Percentiles rank a stretch among this genome's conserved stretches.
phyloP scores from a whole-genome alignment of 2,888 invertebrate genomes.

The Chaetogeoica ovagalla region DNA sequence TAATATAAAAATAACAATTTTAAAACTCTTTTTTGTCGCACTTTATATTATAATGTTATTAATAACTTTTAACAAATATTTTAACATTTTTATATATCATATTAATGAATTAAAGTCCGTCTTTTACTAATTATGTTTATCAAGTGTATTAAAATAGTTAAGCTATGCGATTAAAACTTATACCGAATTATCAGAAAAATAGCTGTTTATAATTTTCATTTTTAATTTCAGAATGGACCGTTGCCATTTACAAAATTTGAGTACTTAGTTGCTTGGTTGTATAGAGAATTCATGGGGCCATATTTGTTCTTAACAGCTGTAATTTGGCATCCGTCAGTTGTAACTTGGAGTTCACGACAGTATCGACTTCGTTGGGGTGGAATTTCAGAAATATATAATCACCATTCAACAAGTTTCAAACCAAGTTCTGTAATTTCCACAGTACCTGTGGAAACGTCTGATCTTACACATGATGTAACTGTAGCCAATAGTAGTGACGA shows the following conservation, averaged over 20 bases:
- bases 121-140: background rate
- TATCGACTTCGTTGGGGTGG: slow-evolving; percentile 96
- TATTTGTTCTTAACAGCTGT: slow-evolving; percentile 81
- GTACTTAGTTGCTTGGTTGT: slow-evolving; percentile 91
- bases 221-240: slow-evolving; percentile 75
- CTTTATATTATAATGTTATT: too few relatives aligned
- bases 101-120: too few relatives aligned
- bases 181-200: too few relatives aligned
- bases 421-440: slow-evolving; percentile 21
- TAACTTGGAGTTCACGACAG: slow-evolving; percentile 89
- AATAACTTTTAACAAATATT: too few relatives aligned
- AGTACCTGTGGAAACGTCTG: slow-evolving; percentile 12
- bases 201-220: slow-evolving; percentile 18
- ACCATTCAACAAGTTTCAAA: slow-evolving; percentile 63
- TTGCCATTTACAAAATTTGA: slow-evolving; percentile 93
- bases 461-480: slow-evolving; percentile 14
- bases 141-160: background rate
- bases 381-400: slow-evolving; percentile 74
- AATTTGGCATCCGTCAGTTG: slow-evolving; percentile 77
- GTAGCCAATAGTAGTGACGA: slow-evolving; percentile 17
- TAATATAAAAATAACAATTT: too few relatives aligned
- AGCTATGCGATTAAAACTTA: background rate
- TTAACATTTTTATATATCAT: background rate
- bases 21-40: too few relatives aligned
- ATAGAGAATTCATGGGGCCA: slow-evolving; percentile 88